Conservation (phyloP, 2,888 invertebrate genomes). For the Hecatera dysodea region DNA sequence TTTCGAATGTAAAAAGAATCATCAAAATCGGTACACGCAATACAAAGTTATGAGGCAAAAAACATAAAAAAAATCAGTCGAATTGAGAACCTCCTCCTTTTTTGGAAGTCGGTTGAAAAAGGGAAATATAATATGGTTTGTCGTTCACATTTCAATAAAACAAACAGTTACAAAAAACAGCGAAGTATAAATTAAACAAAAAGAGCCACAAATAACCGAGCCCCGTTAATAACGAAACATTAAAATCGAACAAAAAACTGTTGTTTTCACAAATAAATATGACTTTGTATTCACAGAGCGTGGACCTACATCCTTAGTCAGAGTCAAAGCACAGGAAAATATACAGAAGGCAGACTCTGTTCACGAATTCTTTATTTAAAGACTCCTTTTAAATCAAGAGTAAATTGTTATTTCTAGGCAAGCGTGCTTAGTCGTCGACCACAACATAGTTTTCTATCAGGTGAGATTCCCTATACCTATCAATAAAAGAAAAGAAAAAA, state of each 20-base stretch:
- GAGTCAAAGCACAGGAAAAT: neutral
- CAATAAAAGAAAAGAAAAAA: too few relatives aligned
- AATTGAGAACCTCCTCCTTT: too few relatives aligned
- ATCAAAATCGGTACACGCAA: too few relatives aligned
- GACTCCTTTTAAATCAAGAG: too few relatives aligned
- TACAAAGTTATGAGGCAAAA: too few relatives aligned
- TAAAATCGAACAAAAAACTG: conserved; percentile 51
- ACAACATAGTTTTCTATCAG: too few relatives aligned
- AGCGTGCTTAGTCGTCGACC: too few relatives aligned
- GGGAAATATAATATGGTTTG: neutral
- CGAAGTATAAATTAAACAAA: conserved; percentile 12
- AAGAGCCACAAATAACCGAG: conserved; percentile 33
- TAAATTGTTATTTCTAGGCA: too few relatives aligned
- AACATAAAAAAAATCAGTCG: too few relatives aligned
- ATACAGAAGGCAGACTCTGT: conserved; percentile 9
- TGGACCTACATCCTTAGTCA: conserved; percentile 24
- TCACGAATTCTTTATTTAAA: too few relatives aligned
- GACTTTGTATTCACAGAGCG: conserved; percentile 40
- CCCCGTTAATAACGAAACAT: conserved; percentile 47
- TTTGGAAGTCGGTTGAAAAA: neutral
- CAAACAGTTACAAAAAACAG: neutral
- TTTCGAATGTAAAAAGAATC: too few relatives aligned
- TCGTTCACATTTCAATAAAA: neutral
- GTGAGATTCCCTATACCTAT: too few relatives aligned
- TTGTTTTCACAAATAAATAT: conserved; percentile 51